Base-by-base conservation (phyloP, 1,140 invertebrate genomes). In the Leucophenga varia region DNA sequence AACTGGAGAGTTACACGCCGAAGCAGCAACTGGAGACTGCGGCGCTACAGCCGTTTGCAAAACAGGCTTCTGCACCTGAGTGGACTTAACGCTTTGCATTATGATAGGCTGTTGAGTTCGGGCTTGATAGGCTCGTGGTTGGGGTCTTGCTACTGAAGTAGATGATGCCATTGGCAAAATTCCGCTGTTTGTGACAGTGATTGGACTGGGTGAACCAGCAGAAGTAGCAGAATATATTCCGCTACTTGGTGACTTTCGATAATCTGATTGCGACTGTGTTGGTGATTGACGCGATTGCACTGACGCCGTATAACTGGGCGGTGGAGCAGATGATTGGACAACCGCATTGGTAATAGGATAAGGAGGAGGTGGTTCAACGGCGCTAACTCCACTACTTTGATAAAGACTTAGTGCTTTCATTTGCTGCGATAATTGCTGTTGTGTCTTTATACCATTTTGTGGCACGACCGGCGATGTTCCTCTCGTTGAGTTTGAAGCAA, bases 21-120 rank as follows among this genome's bases (percentile, higher is more conserved):
- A 76, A 3, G 79, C 74, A 32, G 80, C 75, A 2, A 79, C 76
- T 4, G 89, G 89, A 1, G 87, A 82, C 1, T 88, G 86, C 0
- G 93, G 92, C 12, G 91, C 92, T 7, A 94, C 91, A 1, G 94
- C 94, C 5, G 93, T 96, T 74, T 96, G 93, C 28, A 95, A 76
- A 1, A 95, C 84, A 0, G 94, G 94, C 75, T 96, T 96, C 64
- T 94, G 90, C 4, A 95, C 92, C 74, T 93, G 91, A 1, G 91
- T 94, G 79, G 90, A 93, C 70, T 93, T 94, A 1, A 96, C 94
- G 17, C 91, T 93, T 70, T 96, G 93, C 93, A 96, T 95, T 22
- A 96, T 95, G 45, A 96, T 91, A 1, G 92, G 93, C 12, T 91
- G 86, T 64, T 95, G 92, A 1, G 86, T 87, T 59, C 90, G 88